A percentile compares a stretch with the other conserved stretches of the same genome.
Conservation (phyloP, 2,888 invertebrate genomes). For the Hydrotaea cyrtoneurina region DNA sequence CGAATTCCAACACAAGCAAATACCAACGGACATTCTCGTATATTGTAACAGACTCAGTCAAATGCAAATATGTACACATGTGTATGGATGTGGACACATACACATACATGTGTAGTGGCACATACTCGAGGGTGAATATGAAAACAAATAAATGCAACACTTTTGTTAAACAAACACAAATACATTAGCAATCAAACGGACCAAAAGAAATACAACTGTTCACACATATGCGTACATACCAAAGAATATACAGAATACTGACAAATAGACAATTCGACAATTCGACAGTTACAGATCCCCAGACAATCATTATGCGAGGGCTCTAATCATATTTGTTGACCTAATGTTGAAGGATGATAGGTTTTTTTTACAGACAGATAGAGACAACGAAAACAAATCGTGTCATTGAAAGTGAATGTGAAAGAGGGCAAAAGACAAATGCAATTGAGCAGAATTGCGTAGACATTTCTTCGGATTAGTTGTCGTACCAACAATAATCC, state of each 20-base stretch:
- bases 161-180: conserved; percentile 19
- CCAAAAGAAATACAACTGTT: not conserved
- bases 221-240: not conserved
- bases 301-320: not conserved
- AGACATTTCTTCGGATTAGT: too few species aligned
- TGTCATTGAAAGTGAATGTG: too few species aligned
- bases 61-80: too few species aligned
- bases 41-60: too few species aligned
- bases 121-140: not conserved
- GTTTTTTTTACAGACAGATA: too few species aligned
- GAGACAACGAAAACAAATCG: too few species aligned
- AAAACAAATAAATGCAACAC: conserved; percentile 30
- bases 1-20: not conserved
- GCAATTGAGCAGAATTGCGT: too few species aligned
- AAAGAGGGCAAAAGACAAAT: too few species aligned
- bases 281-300: not conserved
- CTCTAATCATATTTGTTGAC: too few species aligned
- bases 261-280: not conserved
- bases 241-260: not conserved
- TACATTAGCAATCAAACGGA: conserved; percentile 21
- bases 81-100: not conserved
- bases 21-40: too few species aligned
- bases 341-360: too few species aligned
- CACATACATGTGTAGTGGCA: not conserved
- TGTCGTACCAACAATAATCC: too few species aligned